Percentiles rank a stretch among this genome's conserved stretches.
phyloP scores from a whole-genome alignment of 2,888 invertebrate genomes.

The Dasysyrphus albostriatus region DNA sequence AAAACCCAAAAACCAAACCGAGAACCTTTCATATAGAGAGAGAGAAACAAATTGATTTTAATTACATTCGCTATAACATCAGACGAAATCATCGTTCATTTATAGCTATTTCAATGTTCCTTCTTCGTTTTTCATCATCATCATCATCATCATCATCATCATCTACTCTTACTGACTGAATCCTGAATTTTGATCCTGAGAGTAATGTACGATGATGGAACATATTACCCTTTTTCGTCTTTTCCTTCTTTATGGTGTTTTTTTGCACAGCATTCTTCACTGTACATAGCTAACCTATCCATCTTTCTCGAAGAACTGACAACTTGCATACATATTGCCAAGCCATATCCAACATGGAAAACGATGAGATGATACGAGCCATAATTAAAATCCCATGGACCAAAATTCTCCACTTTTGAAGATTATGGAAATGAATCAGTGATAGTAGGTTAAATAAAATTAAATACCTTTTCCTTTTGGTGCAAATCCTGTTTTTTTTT shows the following conservation, averaged over 20 bases:
- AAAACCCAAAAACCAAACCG: neutral
- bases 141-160: conserved; percentile 36
- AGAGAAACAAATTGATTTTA: conserved; percentile 64
- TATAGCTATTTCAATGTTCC: conserved; percentile 28
- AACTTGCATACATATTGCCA: neutral
- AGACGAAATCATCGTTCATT: conserved; percentile 52
- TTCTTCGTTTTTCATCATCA: conserved; percentile 43
- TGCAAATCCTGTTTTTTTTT: neutral
- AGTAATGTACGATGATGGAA: conserved; percentile 52
- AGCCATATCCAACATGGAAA: neutral
- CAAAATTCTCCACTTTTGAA: conserved; percentile 28
- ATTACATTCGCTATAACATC: conserved; percentile 55
- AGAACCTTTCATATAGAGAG: conserved; percentile 19
- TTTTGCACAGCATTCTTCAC: neutral
- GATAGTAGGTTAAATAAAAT: neutral
- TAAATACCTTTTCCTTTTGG: neutral
- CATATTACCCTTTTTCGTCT: conserved; percentile 16
- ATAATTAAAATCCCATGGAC: conserved; percentile 65
- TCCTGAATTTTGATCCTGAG: conserved; percentile 19
- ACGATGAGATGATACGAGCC: conserved; percentile 24
- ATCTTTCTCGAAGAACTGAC: neutral
- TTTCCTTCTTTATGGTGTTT: conserved; percentile 1
- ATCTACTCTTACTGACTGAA: neutral
- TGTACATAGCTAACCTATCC: neutral
- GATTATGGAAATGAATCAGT: neutral